Evolutionary conservation across 2,797 vertebrate species (phyloP).

Genomic region (Cyclura pinguis): DNA sequence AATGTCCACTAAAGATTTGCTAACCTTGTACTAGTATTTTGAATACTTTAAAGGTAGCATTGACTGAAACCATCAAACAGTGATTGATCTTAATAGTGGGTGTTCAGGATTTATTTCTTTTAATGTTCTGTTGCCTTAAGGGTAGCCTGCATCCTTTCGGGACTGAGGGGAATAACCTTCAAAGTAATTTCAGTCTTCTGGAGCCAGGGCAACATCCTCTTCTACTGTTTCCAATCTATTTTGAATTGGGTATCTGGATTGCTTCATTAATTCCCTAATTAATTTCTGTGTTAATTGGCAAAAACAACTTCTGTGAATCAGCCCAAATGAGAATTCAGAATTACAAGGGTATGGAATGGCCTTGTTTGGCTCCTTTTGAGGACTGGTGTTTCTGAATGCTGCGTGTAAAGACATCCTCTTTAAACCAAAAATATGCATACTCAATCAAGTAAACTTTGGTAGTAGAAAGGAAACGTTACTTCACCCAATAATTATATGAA

Average conservation of each 20-base stretch:
- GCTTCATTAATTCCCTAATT: slow-evolving; percentile 56
- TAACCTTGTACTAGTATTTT: background rate
- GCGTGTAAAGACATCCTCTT: slow-evolving; percentile 46
- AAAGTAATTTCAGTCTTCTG: slow-evolving; percentile 34
- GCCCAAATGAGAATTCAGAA: slow-evolving; percentile 47
- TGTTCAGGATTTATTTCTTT: slow-evolving; percentile 31
- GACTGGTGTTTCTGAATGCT: slow-evolving; percentile 53
- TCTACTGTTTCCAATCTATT: slow-evolving; percentile 49
- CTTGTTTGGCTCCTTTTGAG: slow-evolving; percentile 33
- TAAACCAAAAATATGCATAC: background rate
- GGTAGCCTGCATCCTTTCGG: background rate
- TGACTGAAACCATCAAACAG: background rate
- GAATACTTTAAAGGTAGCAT: background rate
- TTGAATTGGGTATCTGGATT: slow-evolving; percentile 59
- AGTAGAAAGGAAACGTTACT: slow-evolving; percentile 33
- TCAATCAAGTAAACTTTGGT: slow-evolving; percentile 3
- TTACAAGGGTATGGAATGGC: slow-evolving; percentile 26
- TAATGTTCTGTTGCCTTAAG: slow-evolving; percentile 11
- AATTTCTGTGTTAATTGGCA: slow-evolving; percentile 66
- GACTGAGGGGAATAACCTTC: background rate
- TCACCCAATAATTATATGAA: slow-evolving; percentile 50
- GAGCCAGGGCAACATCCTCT: slow-evolving; percentile 32
- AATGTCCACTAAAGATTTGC: background rate
- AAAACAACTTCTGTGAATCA: slow-evolving; percentile 38
- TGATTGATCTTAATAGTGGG: background rate